Evolutionary conservation across 1,140 invertebrate species (phyloP), one percentile per base, ranked within the genome.

Genomic region (Brachionus manjavacas): DNA sequence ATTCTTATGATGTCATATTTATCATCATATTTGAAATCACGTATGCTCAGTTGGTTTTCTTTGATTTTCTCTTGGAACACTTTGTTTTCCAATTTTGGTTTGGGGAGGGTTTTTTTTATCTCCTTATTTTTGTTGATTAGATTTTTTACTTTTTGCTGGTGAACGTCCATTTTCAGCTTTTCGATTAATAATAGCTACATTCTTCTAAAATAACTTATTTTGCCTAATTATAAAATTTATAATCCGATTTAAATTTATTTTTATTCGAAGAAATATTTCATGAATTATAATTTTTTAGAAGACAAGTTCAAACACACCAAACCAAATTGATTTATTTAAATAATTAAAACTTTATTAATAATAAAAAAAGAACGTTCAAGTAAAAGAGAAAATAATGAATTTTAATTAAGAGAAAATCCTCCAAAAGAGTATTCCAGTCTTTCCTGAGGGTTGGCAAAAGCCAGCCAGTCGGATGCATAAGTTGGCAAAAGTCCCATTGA

Each of bases 401-500:
- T 28, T 83, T 55, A 83, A 52, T 52, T 46, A 8, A 68, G 23
- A 35, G 60, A 20, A 68, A 83, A 46, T 46, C 81, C 81, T 35
- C 81, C 81, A 83, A 83, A 68, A 28, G 81, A 70, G n/a, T 68
- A 68, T 55, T 84, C 83, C 70, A 84, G 52, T 55, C 39, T 11
- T 64, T 55, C 68, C 72, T 84, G 83, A 41, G 60, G 66, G 55
- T 74, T 49, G 64, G 83, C 83, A 60, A 84, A 83, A 3, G 78
- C 66, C 6, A 99, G 90, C 97, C 97, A 99, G 91, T 99, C 97
- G 41, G 96, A 98, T 7, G 96, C 93, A 91, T 99, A 96, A 66
- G 96, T 98, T 16, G 97, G 97, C 31, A 99, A 90, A 16, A 99
- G 89, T 12, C 97, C 97, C 96, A 99, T 99, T 68, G 95, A 96